Base-by-base conservation (phyloP, 2,797 vertebrate genomes). In the Syngnathus acus region DNA sequence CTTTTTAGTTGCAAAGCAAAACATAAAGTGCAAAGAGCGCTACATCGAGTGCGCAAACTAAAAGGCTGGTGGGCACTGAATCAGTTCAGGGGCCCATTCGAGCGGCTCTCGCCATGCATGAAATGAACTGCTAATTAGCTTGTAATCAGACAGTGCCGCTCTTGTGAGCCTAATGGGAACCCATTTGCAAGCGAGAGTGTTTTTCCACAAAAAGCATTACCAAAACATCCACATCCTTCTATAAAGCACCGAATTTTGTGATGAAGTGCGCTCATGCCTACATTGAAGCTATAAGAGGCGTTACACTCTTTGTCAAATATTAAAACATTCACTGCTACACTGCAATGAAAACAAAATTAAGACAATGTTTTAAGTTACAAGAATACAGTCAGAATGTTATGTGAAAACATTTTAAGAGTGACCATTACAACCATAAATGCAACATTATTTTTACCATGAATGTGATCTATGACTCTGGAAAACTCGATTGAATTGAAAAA, bases 41-140 rank as follows among this genome's bases (percentile, higher is more conserved):
- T 68, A 75, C 83, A 82, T 83, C 45, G 64, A 75, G 68, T 65
- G 69, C 76, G 74, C 71, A 86, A 32, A 85, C 87, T 84, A 86
- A 86, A 85, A 83, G 79, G 70, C 76, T 67, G 82, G 84, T 67
- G 82, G 84, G 85, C 82, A 88, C 72, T 74, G 84, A 86, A 84
- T 89, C 82, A 88, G 87, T 86, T 83, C 76, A 78, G 80, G 68
- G 78, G 67, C 82, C 82, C 78, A 76, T 84, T 87, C 80, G 73
- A 82, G 75, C 70, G 70, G 83, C 83, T 87, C 86, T 88, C 78
- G 81, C 82, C 84, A 87, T 84, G 86, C 86, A 88, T 88, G 84
- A 87, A 89, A 88, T 88, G 84, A 89, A 84, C 82, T 85, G 86
- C 80, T 88, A 90, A 89, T 89, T 88, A 89, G 84, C 82, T 87